Percentiles rank a stretch among this genome's conserved stretches.
phyloP scores from a whole-genome alignment of 1,140 invertebrate genomes.

The Phthorimaea operculella region DNA sequence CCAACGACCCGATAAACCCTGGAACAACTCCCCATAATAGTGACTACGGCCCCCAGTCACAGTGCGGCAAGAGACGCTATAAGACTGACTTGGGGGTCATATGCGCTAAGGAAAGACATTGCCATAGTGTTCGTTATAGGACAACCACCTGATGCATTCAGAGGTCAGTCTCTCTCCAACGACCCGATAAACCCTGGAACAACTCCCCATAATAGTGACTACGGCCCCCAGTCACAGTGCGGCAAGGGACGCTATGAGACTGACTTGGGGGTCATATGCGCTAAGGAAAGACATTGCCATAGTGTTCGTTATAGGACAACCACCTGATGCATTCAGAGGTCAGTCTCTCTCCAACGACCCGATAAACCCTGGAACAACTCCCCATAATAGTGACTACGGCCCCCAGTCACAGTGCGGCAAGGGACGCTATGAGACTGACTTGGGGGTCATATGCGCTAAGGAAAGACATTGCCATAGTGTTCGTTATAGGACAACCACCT shows the following conservation, averaged over 20 bases:
- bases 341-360: too few relatives aligned
- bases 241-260: slow-evolving; percentile 80
- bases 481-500: slow-evolving; percentile 77
- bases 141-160: slow-evolving; percentile 51
- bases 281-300: slow-evolving; percentile 78
- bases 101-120: slow-evolving; percentile 77
- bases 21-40: slow-evolving; percentile 76
- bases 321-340: too few relatives aligned
- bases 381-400: slow-evolving; percentile 85
- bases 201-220: slow-evolving; percentile 80
- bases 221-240: slow-evolving; percentile 80
- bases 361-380: too few relatives aligned
- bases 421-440: slow-evolving; percentile 83
- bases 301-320: slow-evolving; percentile 79
- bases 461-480: slow-evolving; percentile 79
- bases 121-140: slow-evolving; percentile 83
- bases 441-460: slow-evolving; percentile 85
- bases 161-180: too few relatives aligned
- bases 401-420: slow-evolving; percentile 75
- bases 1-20: too few relatives aligned
- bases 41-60: slow-evolving; percentile 84
- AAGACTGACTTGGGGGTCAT: slow-evolving; percentile 88
- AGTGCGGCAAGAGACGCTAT: slow-evolving; percentile 79
- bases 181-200: slow-evolving; percentile 73
- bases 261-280: slow-evolving; percentile 87